Conservation (phyloP, 2,113 vertebrate species). For the Paraplagusia blochii region DNA sequence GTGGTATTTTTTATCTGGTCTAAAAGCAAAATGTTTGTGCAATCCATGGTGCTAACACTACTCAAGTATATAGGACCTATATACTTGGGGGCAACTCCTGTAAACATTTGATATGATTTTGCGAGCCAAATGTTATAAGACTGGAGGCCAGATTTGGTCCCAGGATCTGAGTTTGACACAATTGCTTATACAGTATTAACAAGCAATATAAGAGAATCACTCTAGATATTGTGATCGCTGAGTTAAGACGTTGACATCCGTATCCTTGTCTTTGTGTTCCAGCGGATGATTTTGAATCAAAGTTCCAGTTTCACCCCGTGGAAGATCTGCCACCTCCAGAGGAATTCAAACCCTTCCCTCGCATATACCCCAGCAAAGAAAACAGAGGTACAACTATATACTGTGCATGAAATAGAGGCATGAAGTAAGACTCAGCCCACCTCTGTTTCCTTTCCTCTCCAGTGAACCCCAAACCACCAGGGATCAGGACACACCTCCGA, state of each 20-base stretch:
- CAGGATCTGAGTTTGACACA: no score
- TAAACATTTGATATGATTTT: no score
- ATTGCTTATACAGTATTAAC: no score
- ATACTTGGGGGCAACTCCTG: no score
- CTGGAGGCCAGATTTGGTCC: no score
- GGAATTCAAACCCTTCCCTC: constrained; percentile 87
- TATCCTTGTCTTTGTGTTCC: constrained; percentile 18
- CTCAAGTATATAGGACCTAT: no score
- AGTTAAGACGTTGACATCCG: background rate
- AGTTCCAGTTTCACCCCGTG: constrained; percentile 94
- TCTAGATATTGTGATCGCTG: no score
- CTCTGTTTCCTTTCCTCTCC: constrained; percentile 32
- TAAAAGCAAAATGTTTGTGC: no score
- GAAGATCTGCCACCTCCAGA: constrained; percentile 95
- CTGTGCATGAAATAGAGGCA: background rate
- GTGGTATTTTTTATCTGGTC: no score
- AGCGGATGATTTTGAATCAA: constrained; percentile 95
- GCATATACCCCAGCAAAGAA: constrained; percentile 93
- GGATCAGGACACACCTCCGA: constrained; percentile 79
- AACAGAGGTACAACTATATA: constrained; percentile 68
- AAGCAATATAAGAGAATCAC: no score
- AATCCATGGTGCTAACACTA: no score
- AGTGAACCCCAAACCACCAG: constrained; percentile 79
- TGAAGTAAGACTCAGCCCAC: background rate
- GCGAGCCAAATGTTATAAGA: no score